Percentiles rank a stretch among this genome's conserved stretches.
These are phyloP conservation scores for Paramormyrops hopkinsi DNA, from an alignment of 2,797 vertebrate genomes.

Conservation along the genomic window DNA sequence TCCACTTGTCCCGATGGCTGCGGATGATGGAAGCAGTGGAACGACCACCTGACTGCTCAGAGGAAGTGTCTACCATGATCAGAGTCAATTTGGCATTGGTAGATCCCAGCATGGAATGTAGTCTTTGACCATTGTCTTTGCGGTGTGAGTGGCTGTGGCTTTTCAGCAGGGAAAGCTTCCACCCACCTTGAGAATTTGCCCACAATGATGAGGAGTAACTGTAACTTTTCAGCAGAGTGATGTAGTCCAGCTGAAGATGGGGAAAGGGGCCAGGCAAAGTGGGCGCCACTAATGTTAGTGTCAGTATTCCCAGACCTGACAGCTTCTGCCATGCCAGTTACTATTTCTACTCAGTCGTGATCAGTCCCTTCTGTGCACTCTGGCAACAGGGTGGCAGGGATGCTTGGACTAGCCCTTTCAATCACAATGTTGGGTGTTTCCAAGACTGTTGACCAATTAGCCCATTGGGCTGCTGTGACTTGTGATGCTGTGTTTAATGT, in stretches of 20 bases:
- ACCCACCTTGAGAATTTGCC: constrained; percentile 9
- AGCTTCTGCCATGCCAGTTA: not conserved
- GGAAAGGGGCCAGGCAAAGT: not conserved
- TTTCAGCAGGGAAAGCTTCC: not conserved
- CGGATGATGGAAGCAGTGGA: not conserved
- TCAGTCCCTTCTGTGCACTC: not conserved
- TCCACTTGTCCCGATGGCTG: not conserved
- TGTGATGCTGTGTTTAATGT: not conserved
- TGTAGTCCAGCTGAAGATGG: not conserved
- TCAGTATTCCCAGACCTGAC: not conserved
- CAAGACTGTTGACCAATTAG: not conserved
- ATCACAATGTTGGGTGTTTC: not conserved
- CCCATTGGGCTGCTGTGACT: not conserved
- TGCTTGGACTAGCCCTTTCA: not conserved
- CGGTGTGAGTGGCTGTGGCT: not conserved
- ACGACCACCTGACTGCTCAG: not conserved
- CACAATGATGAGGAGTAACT: not conserved
- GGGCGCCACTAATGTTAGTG: not conserved
- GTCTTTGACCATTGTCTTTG: not conserved
- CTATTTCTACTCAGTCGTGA: not conserved
- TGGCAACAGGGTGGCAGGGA: not conserved
- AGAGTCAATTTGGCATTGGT: not conserved
- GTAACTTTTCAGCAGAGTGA: not conserved
- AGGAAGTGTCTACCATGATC: not conserved
- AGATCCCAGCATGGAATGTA: not conserved